Conservation (phyloP, 1,140 invertebrate genomes). For the Drosophila nannoptera region DNA sequence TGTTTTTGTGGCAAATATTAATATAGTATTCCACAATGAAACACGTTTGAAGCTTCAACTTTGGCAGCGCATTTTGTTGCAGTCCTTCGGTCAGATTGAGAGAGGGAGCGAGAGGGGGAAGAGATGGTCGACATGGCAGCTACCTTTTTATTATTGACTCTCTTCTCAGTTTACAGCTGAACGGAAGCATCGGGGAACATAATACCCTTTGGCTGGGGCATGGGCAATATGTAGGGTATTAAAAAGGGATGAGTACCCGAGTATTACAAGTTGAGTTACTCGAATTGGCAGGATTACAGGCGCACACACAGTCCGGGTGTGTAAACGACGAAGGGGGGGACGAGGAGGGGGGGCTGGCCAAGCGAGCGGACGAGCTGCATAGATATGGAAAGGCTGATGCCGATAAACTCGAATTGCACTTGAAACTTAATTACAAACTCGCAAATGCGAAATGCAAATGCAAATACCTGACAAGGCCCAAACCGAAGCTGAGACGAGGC, state of each 20-base stretch:
- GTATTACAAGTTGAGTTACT: constrained; percentile 40
- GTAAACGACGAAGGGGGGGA: constrained; percentile 6
- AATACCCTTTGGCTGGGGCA: neutral
- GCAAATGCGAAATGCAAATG: constrained; percentile 60
- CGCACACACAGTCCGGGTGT: too few species aligned
- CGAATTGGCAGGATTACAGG: constrained; percentile 44
- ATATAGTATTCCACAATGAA: constrained; percentile 37
- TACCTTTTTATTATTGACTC: neutral
- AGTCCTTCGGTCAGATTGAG: constrained; percentile 12
- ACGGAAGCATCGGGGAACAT: neutral
- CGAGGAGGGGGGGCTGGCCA: neutral
- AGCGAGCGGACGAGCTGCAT: neutral
- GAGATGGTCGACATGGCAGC: neutral
- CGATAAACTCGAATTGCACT: constrained; percentile 69
- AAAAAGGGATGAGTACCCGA: constrained; percentile 24
- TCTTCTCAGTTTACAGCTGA: too few species aligned
- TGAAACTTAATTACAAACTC: constrained; percentile 75
- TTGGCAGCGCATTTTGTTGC: constrained; percentile 22
- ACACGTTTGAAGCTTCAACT: constrained; percentile 38
- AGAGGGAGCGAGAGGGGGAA: neutral
- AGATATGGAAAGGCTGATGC: constrained; percentile 41
- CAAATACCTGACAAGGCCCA: constrained; percentile 54
- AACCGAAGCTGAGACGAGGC: constrained; percentile 14
- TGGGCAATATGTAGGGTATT: constrained; percentile 7
- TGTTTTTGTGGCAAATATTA: constrained; percentile 39